These are phyloP conservation scores for Myoxocephalus aenaeus DNA, from an alignment of 2,797 vertebrate genomes.

Conservation along the genomic window DNA sequence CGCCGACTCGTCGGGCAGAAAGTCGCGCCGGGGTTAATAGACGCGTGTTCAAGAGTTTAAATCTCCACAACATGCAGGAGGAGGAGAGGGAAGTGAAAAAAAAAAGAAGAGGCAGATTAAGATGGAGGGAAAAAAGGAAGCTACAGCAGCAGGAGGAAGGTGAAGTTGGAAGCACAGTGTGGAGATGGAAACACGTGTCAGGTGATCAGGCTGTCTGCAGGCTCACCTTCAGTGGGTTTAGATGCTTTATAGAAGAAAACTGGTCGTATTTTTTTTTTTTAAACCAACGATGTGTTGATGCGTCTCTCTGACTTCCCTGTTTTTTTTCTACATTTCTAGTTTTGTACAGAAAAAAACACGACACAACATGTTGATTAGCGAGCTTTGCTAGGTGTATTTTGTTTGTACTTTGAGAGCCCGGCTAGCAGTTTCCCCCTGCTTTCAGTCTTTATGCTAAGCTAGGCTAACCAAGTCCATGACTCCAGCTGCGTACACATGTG, in stretches of 20 bases:
- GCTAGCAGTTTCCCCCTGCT: not conserved
- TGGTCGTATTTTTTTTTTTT: not conserved
- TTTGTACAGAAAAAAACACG: not conserved
- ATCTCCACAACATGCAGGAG: slow-evolving; percentile 55
- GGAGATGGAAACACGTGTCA: slow-evolving; percentile 17
- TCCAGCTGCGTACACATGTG: not conserved
- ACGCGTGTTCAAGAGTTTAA: slow-evolving; percentile 39
- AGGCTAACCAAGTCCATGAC: not conserved
- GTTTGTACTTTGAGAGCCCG: not conserved
- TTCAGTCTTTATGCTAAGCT: slow-evolving; percentile 10
- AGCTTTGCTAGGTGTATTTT: not conserved
- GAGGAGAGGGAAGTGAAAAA: slow-evolving; percentile 41
- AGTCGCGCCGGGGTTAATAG: slow-evolving; percentile 72
- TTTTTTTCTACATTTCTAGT: not conserved
- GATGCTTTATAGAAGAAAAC: not conserved
- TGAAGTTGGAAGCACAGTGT: slow-evolving; percentile 1
- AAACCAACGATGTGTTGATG: not conserved
- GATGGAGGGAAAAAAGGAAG: slow-evolving; percentile 38
- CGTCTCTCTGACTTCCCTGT: not conserved
- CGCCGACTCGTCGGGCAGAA: slow-evolving; percentile 44
- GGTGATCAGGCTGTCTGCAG: slow-evolving; percentile 49
- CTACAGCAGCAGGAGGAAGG: slow-evolving; percentile 9
- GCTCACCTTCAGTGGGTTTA: not conserved
- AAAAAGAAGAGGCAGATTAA: slow-evolving; percentile 34
- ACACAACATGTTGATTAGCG: not conserved